phyloP scores from a whole-genome alignment of 2,113 vertebrate genomes.

The Petroica traversi region DNA sequence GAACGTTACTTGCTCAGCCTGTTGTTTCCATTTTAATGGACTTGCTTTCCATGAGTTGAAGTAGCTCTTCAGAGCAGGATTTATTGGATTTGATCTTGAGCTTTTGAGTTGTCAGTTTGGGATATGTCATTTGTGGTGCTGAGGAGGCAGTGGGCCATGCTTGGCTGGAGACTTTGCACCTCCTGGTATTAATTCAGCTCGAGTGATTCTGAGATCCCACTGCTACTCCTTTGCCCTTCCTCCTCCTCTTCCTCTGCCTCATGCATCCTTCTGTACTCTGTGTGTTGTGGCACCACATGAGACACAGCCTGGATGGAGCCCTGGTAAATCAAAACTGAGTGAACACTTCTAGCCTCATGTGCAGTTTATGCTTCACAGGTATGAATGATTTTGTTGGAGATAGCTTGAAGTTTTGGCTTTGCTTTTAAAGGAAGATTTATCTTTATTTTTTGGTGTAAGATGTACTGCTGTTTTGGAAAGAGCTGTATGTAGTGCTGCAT shows the following conservation, averaged over 20 bases:
- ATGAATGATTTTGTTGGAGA: neutral
- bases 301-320: neutral
- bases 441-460: neutral
- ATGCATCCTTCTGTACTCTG: neutral
- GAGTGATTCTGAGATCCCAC: accelerated
- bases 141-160: neutral
- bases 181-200: accelerated
- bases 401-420: neutral
- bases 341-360: neutral
- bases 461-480: neutral
- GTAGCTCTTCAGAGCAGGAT: neutral
- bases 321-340: neutral
- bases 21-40: neutral
- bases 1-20: neutral
- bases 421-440: neutral
- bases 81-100: slow-evolving; percentile 34
- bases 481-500: neutral
- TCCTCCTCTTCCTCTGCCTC: neutral
- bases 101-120: slow-evolving; percentile 11
- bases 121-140: neutral
- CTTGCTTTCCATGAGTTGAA: neutral
- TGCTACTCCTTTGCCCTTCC: neutral
- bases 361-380: neutral
- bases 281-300: neutral
- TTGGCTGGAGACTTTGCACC: neutral